phyloP scores from a whole-genome alignment of 1,140 invertebrate species.

The Brachionus koreanus region DNA sequence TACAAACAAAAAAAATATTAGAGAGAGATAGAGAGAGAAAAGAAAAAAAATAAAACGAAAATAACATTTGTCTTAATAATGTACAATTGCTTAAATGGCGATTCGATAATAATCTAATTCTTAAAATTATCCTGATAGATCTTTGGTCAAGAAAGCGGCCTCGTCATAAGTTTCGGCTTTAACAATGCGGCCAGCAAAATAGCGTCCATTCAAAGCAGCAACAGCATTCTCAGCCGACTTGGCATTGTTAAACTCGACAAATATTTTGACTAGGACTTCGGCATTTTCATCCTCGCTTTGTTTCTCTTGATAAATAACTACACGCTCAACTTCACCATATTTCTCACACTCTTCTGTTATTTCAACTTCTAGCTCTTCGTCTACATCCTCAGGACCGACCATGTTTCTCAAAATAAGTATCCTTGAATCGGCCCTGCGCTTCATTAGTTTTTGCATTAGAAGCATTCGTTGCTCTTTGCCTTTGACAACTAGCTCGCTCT shows the following conservation, averaged over 20 bases:
- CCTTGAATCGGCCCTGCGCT: constrained; percentile 64
- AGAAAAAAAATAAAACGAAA: background rate
- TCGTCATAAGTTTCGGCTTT: constrained; percentile 91
- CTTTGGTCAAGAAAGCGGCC: background rate
- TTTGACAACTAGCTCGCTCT: constrained; percentile 46
- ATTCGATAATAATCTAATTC: background rate
- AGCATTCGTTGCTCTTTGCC: constrained; percentile 92
- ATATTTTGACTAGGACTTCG: constrained; percentile 93
- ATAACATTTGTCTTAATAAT: constrained; percentile 3
- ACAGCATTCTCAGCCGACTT: constrained; percentile 74
- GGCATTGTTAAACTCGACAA: constrained; percentile 83
- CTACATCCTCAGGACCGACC: constrained; percentile 89
- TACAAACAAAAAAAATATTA: background rate
- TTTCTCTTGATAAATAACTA: constrained; percentile 95
- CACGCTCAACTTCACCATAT: constrained; percentile 76
- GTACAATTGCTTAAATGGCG: background rate
- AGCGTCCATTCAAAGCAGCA: constrained; percentile 82
- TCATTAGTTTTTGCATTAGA: constrained; percentile 98
- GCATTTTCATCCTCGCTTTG: constrained; percentile 85
- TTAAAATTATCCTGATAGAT: constrained; percentile 1
- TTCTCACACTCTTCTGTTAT: constrained; percentile 87
- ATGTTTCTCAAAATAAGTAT: constrained; percentile 93
- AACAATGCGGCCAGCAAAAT: constrained; percentile 88
- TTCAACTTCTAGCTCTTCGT: constrained; percentile 91
- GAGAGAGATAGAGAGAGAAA: background rate